Percentiles rank a stretch among this genome's conserved stretches.
Conservation (phyloP, 1,140 invertebrate species). For the Drosophila arizonae region DNA sequence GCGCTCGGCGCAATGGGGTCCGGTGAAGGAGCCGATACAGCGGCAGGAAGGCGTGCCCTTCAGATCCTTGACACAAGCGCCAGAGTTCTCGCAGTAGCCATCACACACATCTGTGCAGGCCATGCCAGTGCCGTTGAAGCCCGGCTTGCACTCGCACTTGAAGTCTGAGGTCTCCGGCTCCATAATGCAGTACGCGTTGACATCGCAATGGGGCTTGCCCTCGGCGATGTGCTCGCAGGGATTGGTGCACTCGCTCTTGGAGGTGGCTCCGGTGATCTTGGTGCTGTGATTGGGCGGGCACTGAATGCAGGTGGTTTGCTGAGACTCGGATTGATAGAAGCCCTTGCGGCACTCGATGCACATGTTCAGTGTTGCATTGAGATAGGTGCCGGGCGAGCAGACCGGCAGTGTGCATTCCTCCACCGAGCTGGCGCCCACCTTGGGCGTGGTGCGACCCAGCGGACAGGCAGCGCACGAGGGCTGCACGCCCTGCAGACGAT, state of each 20-base stretch:
- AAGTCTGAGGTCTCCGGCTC: constrained; percentile 93
- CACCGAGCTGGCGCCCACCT: constrained; percentile 90
- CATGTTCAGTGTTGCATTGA: constrained; percentile 92
- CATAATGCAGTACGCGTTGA: constrained; percentile 94
- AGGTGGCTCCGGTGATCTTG: constrained; percentile 88
- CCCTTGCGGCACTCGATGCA: constrained; percentile 96
- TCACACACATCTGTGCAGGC: constrained; percentile 93
- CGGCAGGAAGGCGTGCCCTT: constrained; percentile 92
- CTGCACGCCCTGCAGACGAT: constrained; percentile 93
- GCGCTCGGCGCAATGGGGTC: constrained; percentile 94
- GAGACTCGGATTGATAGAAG: constrained; percentile 95
- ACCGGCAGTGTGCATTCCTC: constrained; percentile 96
- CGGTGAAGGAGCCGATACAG: constrained; percentile 95
- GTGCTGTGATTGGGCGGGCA: constrained; percentile 97
- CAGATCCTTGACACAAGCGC: constrained; percentile 93
- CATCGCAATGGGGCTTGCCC: constrained; percentile 92
- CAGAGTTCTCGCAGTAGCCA: constrained; percentile 95
- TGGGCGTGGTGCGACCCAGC: constrained; percentile 92
- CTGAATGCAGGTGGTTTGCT: constrained; percentile 93
- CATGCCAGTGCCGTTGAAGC: constrained; percentile 94
- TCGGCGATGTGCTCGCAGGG: constrained; percentile 90
- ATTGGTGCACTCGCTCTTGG: constrained; percentile 93
- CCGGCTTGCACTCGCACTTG: constrained; percentile 96
- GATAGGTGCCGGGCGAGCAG: constrained; percentile 91
- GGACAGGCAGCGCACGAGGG: constrained; percentile 95